phyloP scores from a whole-genome alignment of 2,888 invertebrate genomes.

The Chironomus tentans region DNA sequence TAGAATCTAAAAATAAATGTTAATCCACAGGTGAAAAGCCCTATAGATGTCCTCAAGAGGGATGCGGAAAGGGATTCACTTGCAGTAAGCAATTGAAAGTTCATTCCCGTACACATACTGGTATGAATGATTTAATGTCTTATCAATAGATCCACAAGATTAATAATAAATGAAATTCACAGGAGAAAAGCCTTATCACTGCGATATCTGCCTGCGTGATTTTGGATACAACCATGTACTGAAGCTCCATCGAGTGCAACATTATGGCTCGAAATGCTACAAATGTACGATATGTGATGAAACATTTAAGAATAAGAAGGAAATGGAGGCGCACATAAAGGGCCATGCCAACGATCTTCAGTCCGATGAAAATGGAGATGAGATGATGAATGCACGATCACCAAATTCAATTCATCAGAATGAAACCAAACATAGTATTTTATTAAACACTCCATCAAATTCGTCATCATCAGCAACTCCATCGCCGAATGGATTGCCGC shows the following conservation, averaged over 20 bases:
- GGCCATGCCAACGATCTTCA: conserved; percentile 57
- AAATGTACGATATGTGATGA: conserved; percentile 87
- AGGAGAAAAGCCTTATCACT: conserved; percentile 83
- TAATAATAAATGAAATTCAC: conserved; percentile 55
- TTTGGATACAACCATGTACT: conserved; percentile 88
- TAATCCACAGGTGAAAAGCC: conserved; percentile 58
- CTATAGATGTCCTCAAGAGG: conserved; percentile 70
- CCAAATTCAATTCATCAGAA: conserved; percentile 28
- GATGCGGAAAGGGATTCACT: conserved; percentile 82
- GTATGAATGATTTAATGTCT: conserved; percentile 49
- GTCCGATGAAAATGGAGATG: conserved; percentile 42
- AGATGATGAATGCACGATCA: conserved; percentile 17
- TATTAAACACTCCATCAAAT: conserved; percentile 33
- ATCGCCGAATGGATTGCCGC: conserved; percentile 22
- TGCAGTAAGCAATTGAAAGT: conserved; percentile 87
- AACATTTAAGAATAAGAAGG: conserved; percentile 83
- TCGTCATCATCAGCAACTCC: conserved; percentile 31
- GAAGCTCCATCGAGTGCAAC: conserved; percentile 80
- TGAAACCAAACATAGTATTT: conserved; percentile 27
- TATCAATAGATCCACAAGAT: not conserved
- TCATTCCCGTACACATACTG: conserved; percentile 83
- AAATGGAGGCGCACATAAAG: conserved; percentile 82
- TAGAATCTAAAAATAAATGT: not conserved
- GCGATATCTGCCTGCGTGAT: conserved; percentile 82
- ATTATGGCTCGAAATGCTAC: conserved; percentile 85